Conservation (phyloP, 2,113 vertebrate species). For the Anhinga anhinga region DNA sequence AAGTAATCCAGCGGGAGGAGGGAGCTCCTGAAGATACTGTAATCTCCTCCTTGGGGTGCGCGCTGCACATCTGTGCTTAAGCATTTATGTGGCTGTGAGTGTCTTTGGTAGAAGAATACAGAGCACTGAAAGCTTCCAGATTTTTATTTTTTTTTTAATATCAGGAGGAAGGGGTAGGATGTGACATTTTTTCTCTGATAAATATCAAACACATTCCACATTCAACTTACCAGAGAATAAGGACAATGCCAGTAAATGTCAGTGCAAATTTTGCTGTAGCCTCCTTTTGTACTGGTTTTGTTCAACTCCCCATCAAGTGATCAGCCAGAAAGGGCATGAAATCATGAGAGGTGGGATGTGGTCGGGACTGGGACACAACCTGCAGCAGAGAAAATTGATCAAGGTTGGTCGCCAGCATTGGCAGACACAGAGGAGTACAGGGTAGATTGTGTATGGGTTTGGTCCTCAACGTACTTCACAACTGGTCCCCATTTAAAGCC, state of each 20-base stretch:
- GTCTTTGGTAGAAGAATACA: neutral
- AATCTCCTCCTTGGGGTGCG: neutral
- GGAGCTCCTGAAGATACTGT: neutral
- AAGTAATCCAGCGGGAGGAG: neutral
- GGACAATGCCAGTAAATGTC: neutral
- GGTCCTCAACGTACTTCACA: neutral
- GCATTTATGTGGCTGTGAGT: neutral
- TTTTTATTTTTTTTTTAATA: neutral
- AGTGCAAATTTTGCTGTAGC: neutral
- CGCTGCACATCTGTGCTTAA: neutral
- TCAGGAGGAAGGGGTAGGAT: neutral
- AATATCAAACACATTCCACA: neutral
- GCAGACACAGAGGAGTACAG: neutral
- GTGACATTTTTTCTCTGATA: neutral
- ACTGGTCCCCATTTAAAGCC: neutral
- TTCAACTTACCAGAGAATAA: neutral
- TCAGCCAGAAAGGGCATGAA: neutral
- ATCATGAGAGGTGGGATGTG: rapidly evolving
- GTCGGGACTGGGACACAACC: neutral
- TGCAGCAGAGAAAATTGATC: neutral
- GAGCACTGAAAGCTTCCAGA: neutral
- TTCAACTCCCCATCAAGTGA: neutral
- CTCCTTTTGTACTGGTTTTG: neutral
- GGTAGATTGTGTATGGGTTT: neutral
- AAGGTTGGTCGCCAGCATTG: neutral